Conservation (phyloP, 2,888 invertebrate genomes). For the Nasonia oneida region DNA sequence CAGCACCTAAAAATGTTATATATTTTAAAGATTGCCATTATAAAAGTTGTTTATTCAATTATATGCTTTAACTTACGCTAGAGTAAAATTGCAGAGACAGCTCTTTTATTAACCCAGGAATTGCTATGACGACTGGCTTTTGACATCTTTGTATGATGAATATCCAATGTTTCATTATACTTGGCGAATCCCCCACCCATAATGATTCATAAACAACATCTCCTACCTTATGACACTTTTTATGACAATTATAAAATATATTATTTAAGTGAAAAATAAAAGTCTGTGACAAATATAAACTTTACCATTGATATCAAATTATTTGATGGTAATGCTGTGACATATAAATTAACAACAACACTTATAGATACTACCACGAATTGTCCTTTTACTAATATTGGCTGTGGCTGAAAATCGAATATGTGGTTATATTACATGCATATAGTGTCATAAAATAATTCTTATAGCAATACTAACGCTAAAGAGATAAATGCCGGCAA, state of each 20-base stretch:
- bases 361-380: slow-evolving; percentile 58
- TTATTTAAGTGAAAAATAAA: not conserved
- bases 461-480: slow-evolving; percentile 17
- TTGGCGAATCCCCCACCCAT: not conserved
- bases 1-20: slow-evolving; percentile 18
- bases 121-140: slow-evolving; percentile 54
- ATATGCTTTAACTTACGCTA: not conserved
- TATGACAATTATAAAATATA: not conserved
- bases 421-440: not conserved
- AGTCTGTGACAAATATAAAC: not conserved
- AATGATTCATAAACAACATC: slow-evolving; percentile 29
- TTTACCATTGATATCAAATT: slow-evolving; percentile 61
- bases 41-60: not conserved
- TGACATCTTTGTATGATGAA: slow-evolving; percentile 60
- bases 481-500: slow-evolving; percentile 41
- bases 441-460: not conserved
- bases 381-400: slow-evolving; percentile 61
- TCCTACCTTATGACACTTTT: not conserved
- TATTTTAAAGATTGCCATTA: not conserved
- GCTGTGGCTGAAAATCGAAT: slow-evolving; percentile 55
- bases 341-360: slow-evolving; percentile 56
- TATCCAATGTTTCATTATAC: slow-evolving; percentile 37
- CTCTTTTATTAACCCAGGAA: slow-evolving; percentile 44
- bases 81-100: slow-evolving; percentile 34
- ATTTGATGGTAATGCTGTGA: slow-evolving; percentile 64